Evolutionary conservation across 1,140 invertebrate species (phyloP), one percentile per base, ranked within the genome.

Genomic region (Heliconius eleuchia): DNA sequence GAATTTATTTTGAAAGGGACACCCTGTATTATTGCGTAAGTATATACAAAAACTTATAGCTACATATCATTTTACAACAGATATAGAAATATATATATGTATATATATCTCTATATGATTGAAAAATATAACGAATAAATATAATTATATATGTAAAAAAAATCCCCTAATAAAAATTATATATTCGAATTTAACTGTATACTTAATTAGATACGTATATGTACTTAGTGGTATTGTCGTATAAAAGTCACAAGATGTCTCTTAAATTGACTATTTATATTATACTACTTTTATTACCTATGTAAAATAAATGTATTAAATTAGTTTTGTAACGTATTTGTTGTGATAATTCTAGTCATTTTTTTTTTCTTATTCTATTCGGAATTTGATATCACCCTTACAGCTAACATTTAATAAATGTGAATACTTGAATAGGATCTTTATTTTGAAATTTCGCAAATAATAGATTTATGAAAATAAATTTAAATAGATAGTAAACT

Each of bases 11-110:
- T 78, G 23, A 66, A 74, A 81, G 73, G 73, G 74, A 72, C 78
- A 78, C 76, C 74, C 79, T 82, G 80, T 79, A 80, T 80, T 78
- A 81, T 76, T 78, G 76, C 80, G 66, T 81, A 81, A 78, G 73
- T 81, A 78, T 80, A 82, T 80, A 73, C 73, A 75, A 77, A 77
- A 77, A 80, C 60, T 66, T 77, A 71, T 82, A 82, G 78, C 66
- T 57, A 82, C 81, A 80, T 82, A 82, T 82, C 78, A 82, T 82
- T 82, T 82, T 81, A 78, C 70, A 81, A 78, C 60, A 72, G 74
- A 46, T 78, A 81, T 80, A 80, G 70, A 39, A 57, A 46, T 78
- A 78, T 80, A 80, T 46, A 39, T 78, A 30, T 30, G 2, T 30
- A 30, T 30, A 30, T 30, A 30, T 30, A 30, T 30, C 23, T 23